Conservation (phyloP, 2,797 vertebrate genomes). For the Onychomys torridus region DNA sequence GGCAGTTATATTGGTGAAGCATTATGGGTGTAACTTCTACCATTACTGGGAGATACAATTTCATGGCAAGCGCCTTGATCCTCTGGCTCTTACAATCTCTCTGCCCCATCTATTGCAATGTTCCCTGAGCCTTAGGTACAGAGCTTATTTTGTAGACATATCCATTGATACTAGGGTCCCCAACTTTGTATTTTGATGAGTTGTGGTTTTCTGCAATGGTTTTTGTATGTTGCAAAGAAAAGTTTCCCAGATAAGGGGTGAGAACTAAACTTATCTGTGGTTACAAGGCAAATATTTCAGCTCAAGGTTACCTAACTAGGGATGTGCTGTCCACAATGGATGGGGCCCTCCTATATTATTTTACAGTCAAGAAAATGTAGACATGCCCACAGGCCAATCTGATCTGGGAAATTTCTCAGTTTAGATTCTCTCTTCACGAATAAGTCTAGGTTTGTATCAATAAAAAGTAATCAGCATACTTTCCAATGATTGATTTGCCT, state of each 20-base stretch:
- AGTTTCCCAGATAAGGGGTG: background rate
- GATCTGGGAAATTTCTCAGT: background rate
- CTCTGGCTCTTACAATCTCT: background rate
- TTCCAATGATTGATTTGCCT: conserved; percentile 28
- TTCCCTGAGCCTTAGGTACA: background rate
- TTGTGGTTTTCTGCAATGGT: background rate
- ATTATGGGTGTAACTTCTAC: too few species aligned
- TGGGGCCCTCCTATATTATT: background rate
- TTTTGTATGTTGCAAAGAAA: background rate
- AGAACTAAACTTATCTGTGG: background rate
- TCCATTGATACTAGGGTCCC: too few species aligned
- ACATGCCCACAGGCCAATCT: background rate
- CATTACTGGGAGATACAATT: background rate
- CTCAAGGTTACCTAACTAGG: too few species aligned
- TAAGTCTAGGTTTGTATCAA: background rate
- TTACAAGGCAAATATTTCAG: background rate
- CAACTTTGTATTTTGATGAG: background rate
- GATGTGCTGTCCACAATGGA: too few species aligned
- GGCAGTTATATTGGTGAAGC: too few species aligned
- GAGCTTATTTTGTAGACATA: background rate
- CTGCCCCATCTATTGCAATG: background rate
- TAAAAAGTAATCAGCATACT: background rate
- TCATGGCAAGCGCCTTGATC: background rate
- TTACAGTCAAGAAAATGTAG: background rate
- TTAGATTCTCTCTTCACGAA: background rate